Percentiles rank a stretch among this genome's conserved stretches.
Conservation (phyloP, 92 coral and sea anemone genomes). For the Anthopleura xanthogrammica region DNA sequence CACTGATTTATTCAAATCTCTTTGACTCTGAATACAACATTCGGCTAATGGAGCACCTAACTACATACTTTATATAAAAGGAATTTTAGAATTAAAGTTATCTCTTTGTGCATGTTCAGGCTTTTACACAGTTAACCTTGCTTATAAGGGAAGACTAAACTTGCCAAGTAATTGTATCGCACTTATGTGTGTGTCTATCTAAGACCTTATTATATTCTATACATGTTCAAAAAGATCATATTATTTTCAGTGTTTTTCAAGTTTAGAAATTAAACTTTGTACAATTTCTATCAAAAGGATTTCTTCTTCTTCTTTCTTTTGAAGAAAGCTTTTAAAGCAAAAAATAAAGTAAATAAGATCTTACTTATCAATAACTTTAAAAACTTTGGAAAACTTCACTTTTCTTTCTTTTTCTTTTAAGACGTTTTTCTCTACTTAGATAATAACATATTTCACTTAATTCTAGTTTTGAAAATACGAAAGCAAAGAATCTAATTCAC, state of each 20-base stretch:
- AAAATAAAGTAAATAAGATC: not conserved
- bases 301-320: not conserved
- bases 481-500: not conserved
- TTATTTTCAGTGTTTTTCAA: not conserved
- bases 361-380: not conserved
- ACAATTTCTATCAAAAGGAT: not conserved
- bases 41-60: not conserved
- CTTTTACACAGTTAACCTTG: not conserved
- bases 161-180: too few species aligned
- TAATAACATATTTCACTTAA: not conserved
- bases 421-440: not conserved
- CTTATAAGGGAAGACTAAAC: not conserved
- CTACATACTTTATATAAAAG: not conserved
- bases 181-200: too few species aligned
- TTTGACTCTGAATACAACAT: not conserved
- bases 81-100: not conserved
- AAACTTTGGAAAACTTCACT: not conserved
- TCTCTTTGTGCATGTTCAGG: not conserved
- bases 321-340: not conserved
- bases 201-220: too few species aligned
- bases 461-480: not conserved
- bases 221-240: too few species aligned
- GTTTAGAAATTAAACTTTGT: not conserved
- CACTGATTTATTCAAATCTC: constrained; percentile 7
- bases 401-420: not conserved